Conservation (phyloP, 2,113 vertebrate species). For the Hystrix brachyura region DNA sequence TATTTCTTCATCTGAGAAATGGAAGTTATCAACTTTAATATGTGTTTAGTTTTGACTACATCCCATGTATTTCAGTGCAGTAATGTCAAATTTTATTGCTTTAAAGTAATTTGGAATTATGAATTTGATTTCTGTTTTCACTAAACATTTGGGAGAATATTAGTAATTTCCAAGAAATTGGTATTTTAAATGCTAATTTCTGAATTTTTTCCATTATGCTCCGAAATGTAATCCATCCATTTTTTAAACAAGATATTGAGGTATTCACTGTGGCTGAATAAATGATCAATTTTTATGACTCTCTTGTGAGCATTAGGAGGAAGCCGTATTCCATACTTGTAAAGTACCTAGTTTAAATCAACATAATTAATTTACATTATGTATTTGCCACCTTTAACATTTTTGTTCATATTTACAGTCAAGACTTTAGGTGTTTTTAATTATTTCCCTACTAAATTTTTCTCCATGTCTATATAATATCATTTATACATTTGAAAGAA, state of each 20-base stretch:
- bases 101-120: neutral
- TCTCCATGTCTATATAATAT: neutral
- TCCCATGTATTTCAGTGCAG: neutral
- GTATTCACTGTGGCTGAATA: neutral
- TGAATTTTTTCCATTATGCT: neutral
- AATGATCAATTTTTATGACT: neutral
- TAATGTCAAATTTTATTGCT: slow-evolving; percentile 26
- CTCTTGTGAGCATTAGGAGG: neutral
- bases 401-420: neutral
- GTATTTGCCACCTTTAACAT: neutral
- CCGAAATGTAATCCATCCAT: neutral
- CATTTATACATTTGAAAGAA: slow-evolving; percentile 23
- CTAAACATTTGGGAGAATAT: neutral
- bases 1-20: too few species aligned
- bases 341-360: neutral
- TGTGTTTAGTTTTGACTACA: neutral
- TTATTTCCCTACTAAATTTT: neutral
- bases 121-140: neutral
- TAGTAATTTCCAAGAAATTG: slow-evolving; percentile 30
- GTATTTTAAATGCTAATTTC: slow-evolving; percentile 7
- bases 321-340: neutral
- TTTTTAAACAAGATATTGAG: slow-evolving; percentile 25
- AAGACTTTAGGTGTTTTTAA: neutral
- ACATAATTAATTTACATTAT: neutral
- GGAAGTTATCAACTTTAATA: too few species aligned